Evolutionary conservation across 2,888 invertebrate species (phyloP), one percentile per base, ranked within the genome.

Genomic region (Dynastes tityus): DNA sequence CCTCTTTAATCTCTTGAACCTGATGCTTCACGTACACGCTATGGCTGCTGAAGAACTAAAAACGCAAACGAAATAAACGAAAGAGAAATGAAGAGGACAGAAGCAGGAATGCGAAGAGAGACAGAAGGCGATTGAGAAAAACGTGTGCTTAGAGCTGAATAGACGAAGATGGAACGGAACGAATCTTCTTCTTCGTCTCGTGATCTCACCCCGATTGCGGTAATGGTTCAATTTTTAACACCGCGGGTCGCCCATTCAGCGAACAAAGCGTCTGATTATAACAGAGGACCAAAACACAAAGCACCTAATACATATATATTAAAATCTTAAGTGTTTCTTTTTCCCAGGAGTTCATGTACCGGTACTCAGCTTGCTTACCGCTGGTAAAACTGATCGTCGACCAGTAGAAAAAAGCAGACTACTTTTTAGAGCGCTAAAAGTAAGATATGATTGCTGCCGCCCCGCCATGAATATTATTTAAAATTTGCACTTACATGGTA

Each of bases 191-290:
- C 68, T 22, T 81, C 68, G 65, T 68, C 9, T 81, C 68, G 65
- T 68, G 86, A 87, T 86, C 85, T 80, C 82, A 83, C 82, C 81
- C 84, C 83, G 87, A 88, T 88, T 87, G 87, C 86, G 84, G 86
- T 88, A 89, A 89, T 88, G 87, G 88, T 88, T 88, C 87, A 88
- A 89, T 89, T 88, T 89, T 89, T 89, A 88, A 88, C 89, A 84
- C 89, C 82, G 87, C 89, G 84, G 88, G 88, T 87, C 85, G 85
- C 86, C 89, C 87, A 89, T 89, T 88, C 86, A 88, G 83, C 84
- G 85, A 86, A 88, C 88, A 88, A 88, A 84, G 86, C 86, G 84
- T 85, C 86, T 85, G 86, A 87, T 88, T 88, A 88, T 87, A 74
- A 76, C 78, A 82, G 82, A 80, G 80, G 84, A 85, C 83, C 84